These are phyloP conservation scores for Toxotes chatareus DNA, from an alignment of 2,113 vertebrate species.

Conservation along the genomic window DNA sequence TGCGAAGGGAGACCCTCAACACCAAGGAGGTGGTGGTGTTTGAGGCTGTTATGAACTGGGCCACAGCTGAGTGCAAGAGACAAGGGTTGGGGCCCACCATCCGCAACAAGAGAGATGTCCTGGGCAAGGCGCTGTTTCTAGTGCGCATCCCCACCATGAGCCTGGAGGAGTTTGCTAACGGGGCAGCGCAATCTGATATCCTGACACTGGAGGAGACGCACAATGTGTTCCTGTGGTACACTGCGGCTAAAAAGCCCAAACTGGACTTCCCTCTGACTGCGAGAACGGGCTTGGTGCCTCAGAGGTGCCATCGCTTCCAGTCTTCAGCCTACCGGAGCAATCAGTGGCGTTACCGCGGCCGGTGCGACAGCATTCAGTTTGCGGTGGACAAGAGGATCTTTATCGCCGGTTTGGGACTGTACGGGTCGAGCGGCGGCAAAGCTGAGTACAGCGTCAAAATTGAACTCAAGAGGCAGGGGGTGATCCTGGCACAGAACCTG, in stretches of 20 bases:
- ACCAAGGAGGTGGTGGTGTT: constrained; percentile 94
- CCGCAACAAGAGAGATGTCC: constrained; percentile 87
- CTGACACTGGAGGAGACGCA: constrained; percentile 97
- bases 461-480: constrained; percentile 93
- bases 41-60: constrained; percentile 92
- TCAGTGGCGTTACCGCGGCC: constrained; percentile 97
- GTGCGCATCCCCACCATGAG: constrained; percentile 95
- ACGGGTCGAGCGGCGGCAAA: constrained; percentile 94
- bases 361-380: constrained; percentile 99
- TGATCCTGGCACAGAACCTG: constrained; percentile 89
- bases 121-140: constrained; percentile 92
- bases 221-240: constrained; percentile 97
- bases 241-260: constrained; percentile 91
- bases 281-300: constrained; percentile 89
- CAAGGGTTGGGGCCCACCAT: constrained; percentile 85
- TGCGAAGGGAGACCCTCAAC: constrained; percentile 93
- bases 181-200: constrained; percentile 93
- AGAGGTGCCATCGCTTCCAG: constrained; percentile 95
- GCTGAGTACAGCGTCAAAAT: constrained; percentile 94
- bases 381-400: constrained; percentile 95
- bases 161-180: constrained; percentile 95
- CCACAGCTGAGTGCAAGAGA: constrained; percentile 91
- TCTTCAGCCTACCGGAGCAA: constrained; percentile 96
- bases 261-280: constrained; percentile 90
- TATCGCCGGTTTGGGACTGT: constrained; percentile 92